Percentiles rank a stretch among this genome's conserved stretches.
These are phyloP conservation scores for Timema cristinae DNA, from an alignment of 2,888 invertebrate species.

Conservation along the genomic window DNA sequence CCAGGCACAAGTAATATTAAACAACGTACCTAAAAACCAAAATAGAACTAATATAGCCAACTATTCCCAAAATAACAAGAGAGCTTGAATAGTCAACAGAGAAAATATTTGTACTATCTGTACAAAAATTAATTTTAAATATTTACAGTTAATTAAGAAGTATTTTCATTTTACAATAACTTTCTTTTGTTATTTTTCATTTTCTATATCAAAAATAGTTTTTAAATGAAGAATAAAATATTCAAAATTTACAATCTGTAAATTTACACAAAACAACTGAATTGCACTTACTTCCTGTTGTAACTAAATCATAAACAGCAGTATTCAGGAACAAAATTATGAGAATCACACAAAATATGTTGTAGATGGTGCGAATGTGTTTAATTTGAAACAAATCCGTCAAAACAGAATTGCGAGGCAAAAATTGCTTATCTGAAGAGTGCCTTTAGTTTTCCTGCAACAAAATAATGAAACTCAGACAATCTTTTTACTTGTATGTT, in stretches of 20 bases:
- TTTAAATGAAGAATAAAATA: too few relatives aligned
- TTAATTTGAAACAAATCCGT: slow-evolving; percentile 72
- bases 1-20: too few relatives aligned
- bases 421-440: slow-evolving; percentile 62
- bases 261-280: not conserved
- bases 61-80: too few relatives aligned
- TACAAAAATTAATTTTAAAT: too few relatives aligned
- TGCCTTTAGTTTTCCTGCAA: not conserved
- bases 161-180: not conserved
- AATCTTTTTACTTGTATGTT: too few relatives aligned
- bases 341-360: slow-evolving; percentile 76
- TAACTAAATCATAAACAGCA: slow-evolving; percentile 65
- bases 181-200: not conserved
- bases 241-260: too few relatives aligned
- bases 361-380: slow-evolving; percentile 79
- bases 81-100: too few relatives aligned
- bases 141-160: not conserved
- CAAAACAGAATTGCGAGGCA: slow-evolving; percentile 70
- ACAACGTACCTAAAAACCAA: too few relatives aligned
- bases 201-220: too few relatives aligned
- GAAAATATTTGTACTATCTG: too few relatives aligned
- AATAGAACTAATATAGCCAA: too few relatives aligned
- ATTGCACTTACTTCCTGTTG: slow-evolving; percentile 66
- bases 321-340: slow-evolving; percentile 69
- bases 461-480: too few relatives aligned